phyloP scores from a whole-genome alignment of 2,797 vertebrate species.

The Enteromius unitaeniatus region DNA sequence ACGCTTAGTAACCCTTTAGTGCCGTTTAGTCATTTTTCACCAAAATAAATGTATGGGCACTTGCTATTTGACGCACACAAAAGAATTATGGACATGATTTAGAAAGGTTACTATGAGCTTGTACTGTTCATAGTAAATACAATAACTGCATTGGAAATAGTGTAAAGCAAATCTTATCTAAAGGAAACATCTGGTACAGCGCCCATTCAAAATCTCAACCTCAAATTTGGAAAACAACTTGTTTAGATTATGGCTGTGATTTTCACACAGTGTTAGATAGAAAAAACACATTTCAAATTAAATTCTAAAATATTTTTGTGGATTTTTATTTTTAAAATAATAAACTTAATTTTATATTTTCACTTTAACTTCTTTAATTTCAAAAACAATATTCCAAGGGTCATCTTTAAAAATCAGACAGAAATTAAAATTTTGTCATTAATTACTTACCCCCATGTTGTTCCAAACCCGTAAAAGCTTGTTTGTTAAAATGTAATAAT shows the following conservation, averaged over 20 bases:
- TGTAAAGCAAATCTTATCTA: neutral
- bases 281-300: neutral
- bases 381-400: too few relatives aligned
- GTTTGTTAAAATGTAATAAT: too few relatives aligned
- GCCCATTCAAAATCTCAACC: neutral
- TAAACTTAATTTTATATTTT: too few relatives aligned
- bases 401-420: too few relatives aligned
- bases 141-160: neutral
- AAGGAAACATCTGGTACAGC: neutral
- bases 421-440: too few relatives aligned
- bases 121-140: neutral
- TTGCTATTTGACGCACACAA: neutral
- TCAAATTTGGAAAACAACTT: neutral
- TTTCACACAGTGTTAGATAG: neutral
- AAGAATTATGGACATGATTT: neutral
- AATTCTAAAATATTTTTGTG: too few relatives aligned
- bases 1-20: neutral
- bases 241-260: neutral
- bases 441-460: too few relatives aligned
- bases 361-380: too few relatives aligned
- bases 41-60: too few relatives aligned
- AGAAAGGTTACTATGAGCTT: neutral
- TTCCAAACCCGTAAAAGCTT: too few relatives aligned
- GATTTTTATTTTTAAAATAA: too few relatives aligned
- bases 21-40: neutral